Base-by-base conservation (phyloP, 23 tunicate species). In the Trididemnum nubilum region DNA sequence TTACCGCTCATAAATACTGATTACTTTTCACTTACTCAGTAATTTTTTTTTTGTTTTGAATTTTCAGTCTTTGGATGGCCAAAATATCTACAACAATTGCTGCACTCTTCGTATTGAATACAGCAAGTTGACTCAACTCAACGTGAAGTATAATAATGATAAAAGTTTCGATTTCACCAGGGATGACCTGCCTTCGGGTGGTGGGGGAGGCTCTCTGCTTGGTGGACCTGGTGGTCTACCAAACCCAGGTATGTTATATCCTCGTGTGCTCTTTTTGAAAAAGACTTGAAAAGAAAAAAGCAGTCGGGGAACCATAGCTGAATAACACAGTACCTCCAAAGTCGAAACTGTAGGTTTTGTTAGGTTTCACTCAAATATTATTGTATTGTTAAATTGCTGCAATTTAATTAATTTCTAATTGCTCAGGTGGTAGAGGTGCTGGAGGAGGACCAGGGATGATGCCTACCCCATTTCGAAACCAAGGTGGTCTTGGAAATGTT, bases 61-160 rank as follows among this genome's bases (percentile, higher is more conserved):
- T n/a, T 71, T 83, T 28, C 78, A 92, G 97, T 77, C 99, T 49
- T 70, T 94, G 73, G 99, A 94, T 66, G 99, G 99, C 5, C 94
- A 94, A 58, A 94, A 94, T 78, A 88, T 94, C 49, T 94, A 94
- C 88, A 94, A 89, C 70, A 38, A 80, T 38, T 94, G 99, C 64
- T 94, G 99, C 82, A 89, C 95, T 1, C 61, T 94, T 73, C 59
- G 99, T 21, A 92, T 94, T 29, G 99, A 94, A 37, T 94, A 81
- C 82, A 88, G 94, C 85, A 94, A 85, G 63, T 81, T 94, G 64
- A 58, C 94, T 4, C 52, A 83, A 5, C 91, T 94, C 71, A 94
- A 94, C 74, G 99, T 94, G 35, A 94, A 94, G 75, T 94, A 72
- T 78, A 94, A 94, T 85, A 94, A 94, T 78, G 94, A 88, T 39